Evolutionary conservation across 2,797 vertebrate species (phyloP).

Genomic region (Propithecus deckenii): DNA sequence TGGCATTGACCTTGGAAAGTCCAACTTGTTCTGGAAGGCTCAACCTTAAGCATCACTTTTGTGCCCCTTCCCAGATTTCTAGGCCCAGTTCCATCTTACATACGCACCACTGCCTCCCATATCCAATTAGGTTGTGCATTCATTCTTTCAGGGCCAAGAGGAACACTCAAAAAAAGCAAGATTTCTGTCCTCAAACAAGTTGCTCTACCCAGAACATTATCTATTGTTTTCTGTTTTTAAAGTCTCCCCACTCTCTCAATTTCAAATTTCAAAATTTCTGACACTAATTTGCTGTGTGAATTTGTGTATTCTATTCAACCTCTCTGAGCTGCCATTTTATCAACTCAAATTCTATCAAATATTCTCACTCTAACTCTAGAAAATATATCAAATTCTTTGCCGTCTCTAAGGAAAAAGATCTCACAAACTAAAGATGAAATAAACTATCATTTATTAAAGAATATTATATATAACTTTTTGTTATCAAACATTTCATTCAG

Average conservation of each 20-base stretch:
- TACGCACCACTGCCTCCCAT: accelerated
- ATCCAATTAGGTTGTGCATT: background rate
- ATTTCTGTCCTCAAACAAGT: background rate
- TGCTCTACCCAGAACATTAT: background rate
- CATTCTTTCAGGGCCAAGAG: background rate
- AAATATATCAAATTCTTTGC: background rate
- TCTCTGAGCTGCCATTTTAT: constrained; percentile 7
- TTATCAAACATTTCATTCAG: background rate
- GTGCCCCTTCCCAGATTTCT: background rate
- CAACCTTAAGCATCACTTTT: background rate
- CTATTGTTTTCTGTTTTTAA: background rate
- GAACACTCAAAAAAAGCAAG: background rate
- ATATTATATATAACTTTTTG: background rate
- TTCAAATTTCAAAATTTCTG: background rate
- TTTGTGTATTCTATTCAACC: background rate
- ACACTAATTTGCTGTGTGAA: background rate
- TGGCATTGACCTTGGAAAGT: background rate
- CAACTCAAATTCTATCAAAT: background rate
- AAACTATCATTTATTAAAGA: background rate
- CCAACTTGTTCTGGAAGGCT: background rate
- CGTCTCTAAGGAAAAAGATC: background rate
- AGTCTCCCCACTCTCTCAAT: background rate
- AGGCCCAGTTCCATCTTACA: background rate
- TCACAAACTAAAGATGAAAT: constrained; percentile 1
- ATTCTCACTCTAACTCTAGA: background rate